Evolutionary conservation across 1,140 invertebrate genomes (phyloP).

Genomic region (Carcinoscorpius rotundicauda): DNA sequence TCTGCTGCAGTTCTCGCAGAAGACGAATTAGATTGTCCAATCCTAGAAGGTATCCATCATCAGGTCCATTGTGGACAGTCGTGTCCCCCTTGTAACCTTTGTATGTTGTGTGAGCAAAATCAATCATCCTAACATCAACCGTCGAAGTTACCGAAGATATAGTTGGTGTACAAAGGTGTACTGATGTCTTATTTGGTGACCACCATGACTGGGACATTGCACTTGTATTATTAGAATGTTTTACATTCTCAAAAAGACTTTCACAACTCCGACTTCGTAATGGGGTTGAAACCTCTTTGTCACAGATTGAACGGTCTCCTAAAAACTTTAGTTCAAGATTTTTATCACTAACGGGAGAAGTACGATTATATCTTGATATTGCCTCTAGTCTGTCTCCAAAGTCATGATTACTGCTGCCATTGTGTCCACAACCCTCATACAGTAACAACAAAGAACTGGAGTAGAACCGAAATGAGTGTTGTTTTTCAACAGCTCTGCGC

Average conservation of each 20-base stretch:
- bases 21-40: constrained; percentile 30
- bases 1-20: constrained; percentile 17
- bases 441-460: constrained; percentile 41
- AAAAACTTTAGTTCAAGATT: too few species aligned
- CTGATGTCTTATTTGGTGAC: neutral
- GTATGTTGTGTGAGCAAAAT: constrained; percentile 40
- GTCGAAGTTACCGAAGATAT: constrained; percentile 6
- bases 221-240: too few species aligned
- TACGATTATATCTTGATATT: too few species aligned
- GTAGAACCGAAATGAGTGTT: constrained; percentile 39
- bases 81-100: constrained; percentile 30
- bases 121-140: constrained; percentile 40
- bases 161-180: neutral
- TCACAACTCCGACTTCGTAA: too few species aligned
- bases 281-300: too few species aligned
- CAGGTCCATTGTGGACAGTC: constrained; percentile 34
- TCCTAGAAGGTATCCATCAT: constrained; percentile 40
- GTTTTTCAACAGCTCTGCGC: constrained; percentile 27
- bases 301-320: too few species aligned
- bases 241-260: too few species aligned
- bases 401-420: too few species aligned
- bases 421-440: constrained; percentile 33
- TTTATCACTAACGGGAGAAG: too few species aligned
- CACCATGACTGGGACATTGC: neutral
- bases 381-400: too few species aligned